Conservation (phyloP, 2,888 invertebrate species). For the Lasioglossum leucozonium region DNA sequence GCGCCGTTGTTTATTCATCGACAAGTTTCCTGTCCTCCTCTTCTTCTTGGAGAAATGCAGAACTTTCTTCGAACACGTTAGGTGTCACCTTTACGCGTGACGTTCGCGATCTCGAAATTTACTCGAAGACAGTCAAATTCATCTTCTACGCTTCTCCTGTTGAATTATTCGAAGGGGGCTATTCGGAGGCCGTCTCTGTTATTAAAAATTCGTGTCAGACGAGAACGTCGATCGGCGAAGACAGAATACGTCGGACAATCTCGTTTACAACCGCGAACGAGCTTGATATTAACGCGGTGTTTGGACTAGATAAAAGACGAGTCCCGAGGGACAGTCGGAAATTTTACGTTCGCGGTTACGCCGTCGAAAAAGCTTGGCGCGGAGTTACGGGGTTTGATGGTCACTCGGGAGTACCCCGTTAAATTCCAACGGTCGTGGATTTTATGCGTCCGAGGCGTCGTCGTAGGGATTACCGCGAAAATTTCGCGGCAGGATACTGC, state of each 20-base stretch:
- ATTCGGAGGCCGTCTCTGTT: too few relatives aligned
- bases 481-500: constrained; percentile 33
- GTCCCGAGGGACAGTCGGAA: neutral
- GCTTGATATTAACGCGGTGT: constrained; percentile 7
- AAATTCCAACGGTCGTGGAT: constrained; percentile 18
- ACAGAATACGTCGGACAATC: neutral
- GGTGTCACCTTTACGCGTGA: too few relatives aligned
- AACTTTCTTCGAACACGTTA: neutral
- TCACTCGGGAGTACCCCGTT: constrained; percentile 11
- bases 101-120: too few relatives aligned
- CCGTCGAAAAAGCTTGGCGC: constrained; percentile 15
- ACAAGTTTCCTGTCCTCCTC: neutral
- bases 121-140: too few relatives aligned
- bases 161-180: too few relatives aligned
- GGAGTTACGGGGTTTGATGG: constrained; percentile 14
- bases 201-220: neutral
- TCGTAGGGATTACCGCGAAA: constrained; percentile 27
- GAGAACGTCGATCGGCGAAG: neutral
- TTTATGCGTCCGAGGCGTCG: constrained; percentile 37
- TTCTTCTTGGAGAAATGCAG: neutral
- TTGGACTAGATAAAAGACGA: constrained; percentile 15
- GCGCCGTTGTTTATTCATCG: constrained; percentile 9
- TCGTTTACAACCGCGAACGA: neutral
- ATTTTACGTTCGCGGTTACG: constrained; percentile 1
- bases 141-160: too few relatives aligned